Percentiles rank a stretch among this genome's conserved stretches.
These are phyloP conservation scores for Micromussa lordhowensis DNA, from an alignment of 92 coral and sea anemone genomes.

Conservation along the genomic window DNA sequence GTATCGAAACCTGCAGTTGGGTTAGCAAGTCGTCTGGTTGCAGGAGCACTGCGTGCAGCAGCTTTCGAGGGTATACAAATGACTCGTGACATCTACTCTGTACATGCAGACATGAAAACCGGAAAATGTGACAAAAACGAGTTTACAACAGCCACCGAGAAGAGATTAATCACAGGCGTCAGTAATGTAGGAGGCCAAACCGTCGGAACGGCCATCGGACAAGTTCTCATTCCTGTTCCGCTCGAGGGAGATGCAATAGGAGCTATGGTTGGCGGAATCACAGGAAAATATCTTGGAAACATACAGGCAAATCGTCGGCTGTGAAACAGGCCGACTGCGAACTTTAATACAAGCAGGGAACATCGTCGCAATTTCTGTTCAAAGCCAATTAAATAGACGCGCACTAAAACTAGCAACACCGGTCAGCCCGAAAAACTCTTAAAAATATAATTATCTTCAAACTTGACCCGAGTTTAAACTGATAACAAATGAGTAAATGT, in stretches of 20 bases:
- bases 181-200: slow-evolving; percentile 18
- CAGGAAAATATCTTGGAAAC: neutral
- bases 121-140: slow-evolving; percentile 6
- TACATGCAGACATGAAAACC: neutral
- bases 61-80: neutral
- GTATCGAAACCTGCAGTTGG: neutral
- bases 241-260: slow-evolving; percentile 21
- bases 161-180: slow-evolving; percentile 30
- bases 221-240: slow-evolving; percentile 41
- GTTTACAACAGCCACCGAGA: neutral
- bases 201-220: slow-evolving; percentile 30
- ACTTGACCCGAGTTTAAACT: too few relatives aligned
- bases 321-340: neutral
- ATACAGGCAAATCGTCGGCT: neutral
- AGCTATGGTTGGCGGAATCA: neutral
- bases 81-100: neutral
- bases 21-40: neutral
- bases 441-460: too few relatives aligned
- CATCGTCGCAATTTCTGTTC: too few relatives aligned
- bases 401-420: too few relatives aligned
- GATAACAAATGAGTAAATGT: too few relatives aligned
- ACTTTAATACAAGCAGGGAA: neutral
- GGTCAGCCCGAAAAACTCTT: too few relatives aligned
- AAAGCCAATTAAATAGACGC: too few relatives aligned
- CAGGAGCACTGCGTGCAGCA: neutral